Evolutionary conservation across 2,888 invertebrate genomes (phyloP), one percentile per base, ranked within the genome.

Genomic region (Nipponacmea schrenckii): DNA sequence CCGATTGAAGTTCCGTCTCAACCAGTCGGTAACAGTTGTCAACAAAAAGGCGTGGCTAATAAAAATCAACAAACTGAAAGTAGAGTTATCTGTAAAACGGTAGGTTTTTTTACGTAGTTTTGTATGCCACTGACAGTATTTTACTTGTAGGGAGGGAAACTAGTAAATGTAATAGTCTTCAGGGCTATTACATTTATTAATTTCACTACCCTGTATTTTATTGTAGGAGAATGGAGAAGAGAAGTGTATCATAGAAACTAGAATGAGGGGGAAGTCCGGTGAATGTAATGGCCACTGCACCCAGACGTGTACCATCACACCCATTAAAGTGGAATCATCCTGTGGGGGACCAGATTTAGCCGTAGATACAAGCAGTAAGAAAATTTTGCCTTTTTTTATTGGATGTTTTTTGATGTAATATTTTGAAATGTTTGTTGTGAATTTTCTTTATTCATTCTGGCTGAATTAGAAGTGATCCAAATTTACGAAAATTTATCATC

Each of bases 211-310:
- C n/a, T 56, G 56, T 56, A n/a, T 56, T 15, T 67, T n/a, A 46
- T 67, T 64, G 10, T 62, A 86, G 86, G 86, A 86, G 70, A 82
- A 82, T 73, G 85, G 86, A 12, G 85, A 85, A 68, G 87, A 86
- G 75, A 85, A 83, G 56, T 87, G 87, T 73, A 82, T 86, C 20
- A 84, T 86, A 31, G 87, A 87, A 79, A 86, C 86, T 0, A 76
- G 85, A 64, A 81, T 81, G 56, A 79, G 84, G 26, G 77, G 79
- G 64, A 81, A 82, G 50, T 68, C 80, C n/a, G 78, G 77, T 26
- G 82, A 84, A 62, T 83, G 83, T 76, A 77, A 80, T 63, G 83
- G 83, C 14, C 83, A 81, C 48, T 85, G 84, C 73, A 81, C 83
- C 0, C 84, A 85, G 74, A 84, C 82, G 0, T 85, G 85, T 71